A percentile compares a stretch with the other conserved stretches of the same genome.
phyloP scores from a whole-genome alignment of 2,113 vertebrate species.

The Menura novaehollandiae region DNA sequence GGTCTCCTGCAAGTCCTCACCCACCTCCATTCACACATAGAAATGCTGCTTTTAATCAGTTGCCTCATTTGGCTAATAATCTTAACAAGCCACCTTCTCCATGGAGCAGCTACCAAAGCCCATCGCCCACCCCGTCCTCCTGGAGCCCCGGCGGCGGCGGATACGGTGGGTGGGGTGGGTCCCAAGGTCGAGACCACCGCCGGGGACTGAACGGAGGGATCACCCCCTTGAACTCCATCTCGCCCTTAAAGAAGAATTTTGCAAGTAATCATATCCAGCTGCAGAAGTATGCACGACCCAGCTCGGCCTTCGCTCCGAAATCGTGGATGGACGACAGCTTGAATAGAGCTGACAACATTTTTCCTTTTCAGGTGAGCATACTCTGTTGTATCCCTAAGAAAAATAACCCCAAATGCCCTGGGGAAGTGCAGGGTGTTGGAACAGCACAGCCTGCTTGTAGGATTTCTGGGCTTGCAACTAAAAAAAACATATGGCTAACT shows the following conservation, averaged over 20 bases:
- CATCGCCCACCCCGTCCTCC: constrained; percentile 92
- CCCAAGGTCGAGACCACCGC: constrained; percentile 94
- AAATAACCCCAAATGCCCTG: not conserved
- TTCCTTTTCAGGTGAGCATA: constrained; percentile 91
- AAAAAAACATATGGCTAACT: not conserved
- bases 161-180: constrained; percentile 93
- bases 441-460: not conserved
- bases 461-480: not conserved
- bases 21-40: constrained; percentile 93
- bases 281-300: constrained; percentile 94
- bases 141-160: constrained; percentile 95
- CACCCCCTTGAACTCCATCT: constrained; percentile 93
- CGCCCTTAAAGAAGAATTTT: constrained; percentile 97
- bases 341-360: constrained; percentile 91
- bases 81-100: constrained; percentile 95
- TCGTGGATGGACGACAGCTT: constrained; percentile 96
- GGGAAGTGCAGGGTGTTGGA: not conserved
- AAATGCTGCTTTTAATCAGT: constrained; percentile 93
- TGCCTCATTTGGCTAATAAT: constrained; percentile 93
- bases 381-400: not conserved
- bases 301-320: constrained; percentile 92
- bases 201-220: constrained; percentile 91
- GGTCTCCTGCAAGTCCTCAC: constrained; percentile 92
- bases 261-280: constrained; percentile 94
- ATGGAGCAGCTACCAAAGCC: constrained; percentile 98